Percentiles rank a stretch among this genome's conserved stretches.
Conservation (phyloP, 2,797 vertebrate genomes). For the Staurois parvus region DNA sequence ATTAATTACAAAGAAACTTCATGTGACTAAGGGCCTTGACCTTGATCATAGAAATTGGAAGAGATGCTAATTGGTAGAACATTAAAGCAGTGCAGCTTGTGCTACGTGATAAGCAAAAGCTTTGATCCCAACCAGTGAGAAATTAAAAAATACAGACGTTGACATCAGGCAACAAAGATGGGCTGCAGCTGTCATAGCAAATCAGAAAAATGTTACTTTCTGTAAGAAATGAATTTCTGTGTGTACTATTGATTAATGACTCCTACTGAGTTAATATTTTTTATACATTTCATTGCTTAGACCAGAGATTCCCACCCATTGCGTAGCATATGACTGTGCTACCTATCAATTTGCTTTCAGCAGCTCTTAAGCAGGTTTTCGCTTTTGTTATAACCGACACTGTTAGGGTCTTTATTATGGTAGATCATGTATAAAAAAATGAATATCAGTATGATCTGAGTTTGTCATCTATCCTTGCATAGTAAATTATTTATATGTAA, state of each 20-base stretch:
- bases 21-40: constrained; percentile 4
- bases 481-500: too few species aligned
- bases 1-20: constrained; percentile 16
- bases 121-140: constrained; percentile 23
- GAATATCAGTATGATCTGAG: too few species aligned
- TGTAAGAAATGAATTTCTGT: not conserved
- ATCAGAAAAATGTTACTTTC: constrained; percentile 2
- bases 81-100: constrained; percentile 19
- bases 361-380: too few species aligned
- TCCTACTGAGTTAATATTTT: too few species aligned
- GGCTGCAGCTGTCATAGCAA: constrained; percentile 3
- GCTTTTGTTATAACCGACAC: too few species aligned
- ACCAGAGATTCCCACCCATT: not conserved
- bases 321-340: too few species aligned
- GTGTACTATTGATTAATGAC: too few species aligned
- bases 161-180: constrained; percentile 5
- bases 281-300: too few species aligned
- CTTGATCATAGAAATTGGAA: constrained; percentile 27
- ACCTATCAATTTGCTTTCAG: too few species aligned
- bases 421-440: too few species aligned
- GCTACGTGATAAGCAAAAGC: constrained; percentile 3
- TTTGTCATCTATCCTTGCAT: too few species aligned
- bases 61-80: constrained; percentile 16
- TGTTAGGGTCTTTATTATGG: too few species aligned
- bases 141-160: constrained; percentile 15